Evolutionary conservation across 2,797 vertebrate genomes (phyloP), one percentile per base, ranked within the genome.

Genomic region (Lacerta agilis): DNA sequence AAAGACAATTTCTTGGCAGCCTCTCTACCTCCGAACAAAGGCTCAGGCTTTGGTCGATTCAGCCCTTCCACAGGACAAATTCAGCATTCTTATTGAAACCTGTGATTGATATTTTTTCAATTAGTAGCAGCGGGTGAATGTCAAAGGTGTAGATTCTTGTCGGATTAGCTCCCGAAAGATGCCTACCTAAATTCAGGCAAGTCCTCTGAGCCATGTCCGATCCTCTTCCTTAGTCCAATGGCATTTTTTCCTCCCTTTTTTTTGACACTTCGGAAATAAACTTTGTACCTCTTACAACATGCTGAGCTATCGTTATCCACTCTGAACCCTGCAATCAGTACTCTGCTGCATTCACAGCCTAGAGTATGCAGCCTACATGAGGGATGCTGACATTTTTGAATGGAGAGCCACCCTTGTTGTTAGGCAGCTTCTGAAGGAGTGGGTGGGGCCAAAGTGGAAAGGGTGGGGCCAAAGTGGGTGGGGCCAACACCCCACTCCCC

Each of bases 81-180:
- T 8, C 78, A 90, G 2, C 2, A 1, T 41, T 92, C 36, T 87
- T 41, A 27, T 4, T 0, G 36, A 36, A 45, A 76, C 67, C 10
- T 61, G 10, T 64, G 45, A 78, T 45, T 78, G 72, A 82, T 86
- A 67, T 71, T 89, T 85, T 81, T 89, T 11, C 88, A 86, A 82
- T 87, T 80, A 90, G 85, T 71, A 20, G 0, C 3, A 7, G 61
- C 36, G 2, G 38, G 58, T 81, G 83, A 88, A 86, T 89, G 92
- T 83, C 82, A 93, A 91, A 86, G 85, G 84, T 69, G 36, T 43
- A 69, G 43, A 58, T 82, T 38, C 67, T 77, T 87, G 80, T 93
- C 49, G 64, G 86, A 88, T 91, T 82, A 94, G 0, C 85, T 87
- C 86, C 87, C 69, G 13, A 20, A 87, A 89, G 41, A 77, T 27